Evolutionary conservation across 2,888 invertebrate genomes (phyloP), one percentile per base, ranked within the genome.

Genomic region (Cyrtodaria siliqua): DNA sequence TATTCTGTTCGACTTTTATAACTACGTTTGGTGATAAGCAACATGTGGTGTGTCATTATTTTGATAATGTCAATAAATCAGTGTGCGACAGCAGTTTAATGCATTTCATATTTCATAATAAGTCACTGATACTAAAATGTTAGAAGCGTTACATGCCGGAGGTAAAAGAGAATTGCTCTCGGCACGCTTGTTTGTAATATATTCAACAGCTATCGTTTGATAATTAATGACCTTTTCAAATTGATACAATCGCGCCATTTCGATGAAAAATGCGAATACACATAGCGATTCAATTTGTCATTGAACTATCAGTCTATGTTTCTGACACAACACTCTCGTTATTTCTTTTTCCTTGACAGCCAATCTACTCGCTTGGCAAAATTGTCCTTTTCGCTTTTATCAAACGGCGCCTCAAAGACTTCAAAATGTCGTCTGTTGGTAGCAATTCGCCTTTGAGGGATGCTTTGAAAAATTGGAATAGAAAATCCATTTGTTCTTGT

Each of bases 301-400:
- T 74, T 56, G 50, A 70, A 61, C 66, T 55, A 67, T 60, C 59
- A 42, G 66, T 20, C 57, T 47, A 53, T 74, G 79, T 53, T 67
- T 59, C 74, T 74, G 79, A 79, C 79, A 79, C 52, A 67, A 74
- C 57, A 74, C 74, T 74, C 79, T 70, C 62, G 70, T 79, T 74
- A 79, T 74, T 79, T 79, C 79, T 57, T 67, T n/a, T 64, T 24
- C 71, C 44, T 66, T 79, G 79, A 79, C 79, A 79, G 38, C 70
- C 71, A 79, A 79, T 79, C 79, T 70, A 61, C 52, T 50, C 29
- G 57, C 42, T 52, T 66, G 66, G 69, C 73, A 62, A 66, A 67
- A 66, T 63, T 70, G 78, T 78, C 67, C 67, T 74, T 66, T 70
- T 70, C 70, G 70, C 79, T 79, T 79, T 79, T 74, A 74, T 79